phyloP scores from a whole-genome alignment of 2,113 vertebrate genomes.

The Himantopus leucocephalus region DNA sequence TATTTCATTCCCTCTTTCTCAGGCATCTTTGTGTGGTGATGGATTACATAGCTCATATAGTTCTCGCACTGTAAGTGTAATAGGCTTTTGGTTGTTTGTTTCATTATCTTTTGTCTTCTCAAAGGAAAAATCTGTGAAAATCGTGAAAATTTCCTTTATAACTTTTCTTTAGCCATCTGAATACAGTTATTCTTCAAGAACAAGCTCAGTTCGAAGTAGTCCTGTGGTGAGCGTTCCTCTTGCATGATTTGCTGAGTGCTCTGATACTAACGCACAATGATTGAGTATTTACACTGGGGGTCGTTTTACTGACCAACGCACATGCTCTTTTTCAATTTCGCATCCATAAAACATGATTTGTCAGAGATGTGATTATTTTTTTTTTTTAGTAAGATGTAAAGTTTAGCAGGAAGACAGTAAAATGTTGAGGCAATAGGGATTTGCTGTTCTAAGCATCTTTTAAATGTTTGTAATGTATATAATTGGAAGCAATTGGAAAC shows the following conservation, averaged over 20 bases:
- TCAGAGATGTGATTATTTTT: neutral
- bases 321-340: neutral
- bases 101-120: neutral
- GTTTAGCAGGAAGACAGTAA: neutral
- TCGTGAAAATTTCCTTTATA: slow-evolving; percentile 56
- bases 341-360: neutral
- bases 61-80: slow-evolving; percentile 86
- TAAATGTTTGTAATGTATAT: neutral
- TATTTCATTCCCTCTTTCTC: slow-evolving; percentile 61
- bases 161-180: slow-evolving; percentile 87
- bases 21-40: slow-evolving; percentile 83
- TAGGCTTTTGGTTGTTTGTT: neutral
- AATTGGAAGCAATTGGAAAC: neutral
- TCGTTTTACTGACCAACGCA: neutral
- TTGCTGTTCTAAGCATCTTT: neutral
- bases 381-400: neutral
- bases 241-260: slow-evolving; percentile 32
- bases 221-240: slow-evolving; percentile 84
- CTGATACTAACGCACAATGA: neutral
- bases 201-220: slow-evolving; percentile 88
- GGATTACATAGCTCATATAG: slow-evolving; percentile 78
- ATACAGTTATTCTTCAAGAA: slow-evolving; percentile 88
- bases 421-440: neutral
- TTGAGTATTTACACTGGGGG: neutral
- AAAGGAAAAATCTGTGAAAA: neutral